A percentile compares a stretch with the other conserved stretches of the same genome.
Evolutionary conservation across 2,888 invertebrate genomes (phyloP).

Genomic region (Polyommatus icarus): DNA sequence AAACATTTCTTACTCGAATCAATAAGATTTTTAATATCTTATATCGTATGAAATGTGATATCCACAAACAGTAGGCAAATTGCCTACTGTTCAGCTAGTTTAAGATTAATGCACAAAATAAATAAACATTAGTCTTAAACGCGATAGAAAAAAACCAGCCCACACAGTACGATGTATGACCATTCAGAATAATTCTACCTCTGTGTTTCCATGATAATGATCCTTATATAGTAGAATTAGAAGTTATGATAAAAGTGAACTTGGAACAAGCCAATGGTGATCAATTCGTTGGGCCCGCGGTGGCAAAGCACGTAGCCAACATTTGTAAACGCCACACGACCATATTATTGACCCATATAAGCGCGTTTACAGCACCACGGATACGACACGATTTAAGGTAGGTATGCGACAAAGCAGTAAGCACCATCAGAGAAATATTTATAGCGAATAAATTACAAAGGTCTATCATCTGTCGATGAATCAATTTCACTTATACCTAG

Average conservation of each 20-base stretch:
- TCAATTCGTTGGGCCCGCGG: conserved; percentile 47
- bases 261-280: conserved; percentile 26
- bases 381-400: background rate
- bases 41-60: conserved; percentile 1
- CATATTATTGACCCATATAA: conserved; percentile 48
- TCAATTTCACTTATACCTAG: no score
- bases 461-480: no score
- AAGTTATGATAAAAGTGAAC: background rate
- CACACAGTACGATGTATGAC: conserved; percentile 34
- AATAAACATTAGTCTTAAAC: conserved; percentile 30
- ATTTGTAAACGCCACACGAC: conserved; percentile 72
- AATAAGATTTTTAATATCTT: background rate
- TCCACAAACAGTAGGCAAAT: conserved; percentile 17
- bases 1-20: background rate
- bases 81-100: conserved; percentile 26
- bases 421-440: background rate
- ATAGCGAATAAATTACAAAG: no score
- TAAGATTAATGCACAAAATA: conserved; percentile 32
- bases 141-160: conserved; percentile 32
- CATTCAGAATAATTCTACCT: background rate
- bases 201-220: background rate
- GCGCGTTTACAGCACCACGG: background rate
- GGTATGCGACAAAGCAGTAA: background rate
- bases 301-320: conserved; percentile 66
- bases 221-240: background rate